Evolutionary conservation across 2,888 invertebrate species (phyloP).

Genomic region (Archips crataeganus): DNA sequence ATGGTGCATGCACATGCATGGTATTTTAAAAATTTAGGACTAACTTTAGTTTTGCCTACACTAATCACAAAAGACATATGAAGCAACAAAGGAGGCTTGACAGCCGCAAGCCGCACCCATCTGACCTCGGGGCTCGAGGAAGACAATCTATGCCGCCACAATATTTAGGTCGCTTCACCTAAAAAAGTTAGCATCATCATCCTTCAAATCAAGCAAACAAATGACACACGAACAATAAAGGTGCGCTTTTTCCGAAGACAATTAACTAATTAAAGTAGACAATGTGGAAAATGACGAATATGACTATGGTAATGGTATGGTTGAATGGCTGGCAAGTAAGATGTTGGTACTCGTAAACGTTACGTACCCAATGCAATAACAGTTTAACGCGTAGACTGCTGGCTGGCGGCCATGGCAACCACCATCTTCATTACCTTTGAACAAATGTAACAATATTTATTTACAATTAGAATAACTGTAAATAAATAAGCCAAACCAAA

Average conservation of each 20-base stretch:
- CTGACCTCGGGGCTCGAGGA: constrained; percentile 38
- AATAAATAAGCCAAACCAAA: too few species aligned
- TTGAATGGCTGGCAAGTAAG: too few species aligned
- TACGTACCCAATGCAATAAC: constrained; percentile 64
- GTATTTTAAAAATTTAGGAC: too few species aligned
- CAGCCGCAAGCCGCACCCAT: constrained; percentile 41
- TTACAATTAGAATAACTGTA: background rate
- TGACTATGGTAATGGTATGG: too few species aligned
- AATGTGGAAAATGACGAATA: background rate
- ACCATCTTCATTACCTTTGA: constrained; percentile 64
- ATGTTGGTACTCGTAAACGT: background rate
- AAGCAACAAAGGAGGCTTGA: constrained; percentile 30
- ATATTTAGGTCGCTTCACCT: constrained; percentile 60
- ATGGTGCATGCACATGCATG: too few species aligned
- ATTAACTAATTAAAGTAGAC: constrained; percentile 33
- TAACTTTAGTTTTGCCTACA: constrained; percentile 35
- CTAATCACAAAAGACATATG: constrained; percentile 48
- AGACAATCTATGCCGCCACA: constrained; percentile 47
- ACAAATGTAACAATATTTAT: constrained; percentile 46
- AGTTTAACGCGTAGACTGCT: constrained; percentile 50
- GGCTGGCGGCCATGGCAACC: constrained; percentile 50
- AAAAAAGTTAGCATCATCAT: constrained; percentile 62
- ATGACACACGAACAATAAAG: constrained; percentile 64
- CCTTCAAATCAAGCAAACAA: constrained; percentile 64
- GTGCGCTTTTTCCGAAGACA: constrained; percentile 51